These are phyloP conservation scores for Chloroceryle inda DNA, from an alignment of 2,797 vertebrate genomes.

Conservation along the genomic window DNA sequence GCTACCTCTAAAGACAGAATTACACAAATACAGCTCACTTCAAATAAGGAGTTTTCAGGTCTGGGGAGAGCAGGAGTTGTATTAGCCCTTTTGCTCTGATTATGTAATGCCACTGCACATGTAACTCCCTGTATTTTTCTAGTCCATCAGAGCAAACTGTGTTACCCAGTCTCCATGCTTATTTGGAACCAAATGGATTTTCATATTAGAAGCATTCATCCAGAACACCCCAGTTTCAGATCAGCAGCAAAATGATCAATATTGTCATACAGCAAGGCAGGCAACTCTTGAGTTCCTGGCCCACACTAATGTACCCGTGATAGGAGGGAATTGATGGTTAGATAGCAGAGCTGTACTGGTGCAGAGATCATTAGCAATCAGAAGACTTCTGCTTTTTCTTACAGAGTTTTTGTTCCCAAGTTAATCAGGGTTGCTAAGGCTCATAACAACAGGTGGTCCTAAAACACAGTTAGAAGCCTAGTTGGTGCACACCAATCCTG, in stretches of 20 bases:
- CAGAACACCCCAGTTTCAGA: not conserved
- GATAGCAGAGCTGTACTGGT: not conserved
- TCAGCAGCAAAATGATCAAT: not conserved
- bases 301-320: not conserved
- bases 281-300: not conserved
- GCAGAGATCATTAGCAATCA: not conserved
- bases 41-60: not conserved
- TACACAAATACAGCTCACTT: not conserved
- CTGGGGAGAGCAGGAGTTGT: not conserved
- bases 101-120: not conserved
- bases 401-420: not conserved
- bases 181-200: not conserved
- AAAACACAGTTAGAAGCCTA: not conserved
- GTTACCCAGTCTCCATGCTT: not conserved
- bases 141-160: not conserved
- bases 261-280: not conserved
- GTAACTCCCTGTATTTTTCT: not conserved
- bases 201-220: not conserved
- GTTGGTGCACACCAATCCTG: not conserved
- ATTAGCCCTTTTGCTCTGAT: not conserved
- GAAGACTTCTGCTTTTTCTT: not conserved
- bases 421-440: not conserved
- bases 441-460: not conserved
- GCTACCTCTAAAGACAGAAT: not conserved
- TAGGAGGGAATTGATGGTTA: not conserved